These are phyloP conservation scores for Drosophila barbarae DNA, from an alignment of 2,888 invertebrate species.

Conservation along the genomic window DNA sequence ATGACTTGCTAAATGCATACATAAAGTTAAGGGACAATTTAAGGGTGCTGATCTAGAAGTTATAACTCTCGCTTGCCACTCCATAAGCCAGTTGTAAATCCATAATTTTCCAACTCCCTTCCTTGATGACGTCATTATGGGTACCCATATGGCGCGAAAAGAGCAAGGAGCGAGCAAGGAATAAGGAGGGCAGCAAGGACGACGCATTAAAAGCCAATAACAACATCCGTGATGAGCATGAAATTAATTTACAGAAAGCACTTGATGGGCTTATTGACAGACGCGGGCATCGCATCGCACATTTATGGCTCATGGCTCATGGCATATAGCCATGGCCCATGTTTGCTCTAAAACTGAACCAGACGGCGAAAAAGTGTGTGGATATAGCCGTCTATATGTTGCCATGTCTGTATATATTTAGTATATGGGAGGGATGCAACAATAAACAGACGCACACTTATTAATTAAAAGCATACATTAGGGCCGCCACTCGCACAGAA, in stretches of 20 bases:
- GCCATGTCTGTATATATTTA: not conserved
- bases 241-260: conserved; percentile 70
- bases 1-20: not conserved
- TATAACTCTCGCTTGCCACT: conserved; percentile 14
- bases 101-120: conserved; percentile 15
- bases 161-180: not conserved
- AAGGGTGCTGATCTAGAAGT: conserved; percentile 1
- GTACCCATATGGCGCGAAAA: conserved; percentile 58
- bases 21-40: not conserved
- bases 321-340: conserved; percentile 43
- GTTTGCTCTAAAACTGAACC: conserved; percentile 61
- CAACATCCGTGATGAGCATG: conserved; percentile 71
- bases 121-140: conserved; percentile 58
- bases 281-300: conserved; percentile 38
- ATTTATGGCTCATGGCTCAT: conserved; percentile 50
- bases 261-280: conserved; percentile 51
- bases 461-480: conserved; percentile 66
- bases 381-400: not conserved
- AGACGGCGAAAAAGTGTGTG: conserved; percentile 25
- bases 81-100: conserved; percentile 26
- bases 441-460: conserved; percentile 62
- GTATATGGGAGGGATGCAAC: conserved; percentile 49
- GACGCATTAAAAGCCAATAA: conserved; percentile 72
- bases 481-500: conserved; percentile 26
- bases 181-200: conserved; percentile 37